A percentile compares a stretch with the other conserved stretches of the same genome.
Evolutionary conservation across 2,888 invertebrate genomes (phyloP).

Genomic region (Elysia crispata): DNA sequence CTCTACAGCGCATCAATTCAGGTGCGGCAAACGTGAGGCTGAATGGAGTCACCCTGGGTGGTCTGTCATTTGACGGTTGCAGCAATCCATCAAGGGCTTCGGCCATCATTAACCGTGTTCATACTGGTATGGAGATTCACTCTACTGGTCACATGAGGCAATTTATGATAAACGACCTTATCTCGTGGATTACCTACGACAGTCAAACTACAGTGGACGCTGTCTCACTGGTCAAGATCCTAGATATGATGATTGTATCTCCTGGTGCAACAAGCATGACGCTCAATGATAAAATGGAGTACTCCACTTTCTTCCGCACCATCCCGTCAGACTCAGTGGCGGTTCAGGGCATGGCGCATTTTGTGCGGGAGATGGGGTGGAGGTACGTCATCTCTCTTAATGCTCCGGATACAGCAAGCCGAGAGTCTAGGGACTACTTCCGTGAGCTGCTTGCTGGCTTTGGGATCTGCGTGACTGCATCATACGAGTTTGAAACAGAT

Average conservation of each 20-base stretch:
- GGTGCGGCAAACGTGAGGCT: slow-evolving; percentile 50
- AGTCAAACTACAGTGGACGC: slow-evolving; percentile 67
- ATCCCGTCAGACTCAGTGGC: slow-evolving; percentile 65
- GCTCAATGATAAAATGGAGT: slow-evolving; percentile 61
- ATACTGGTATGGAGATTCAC: slow-evolving; percentile 54
- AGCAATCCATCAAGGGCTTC: slow-evolving; percentile 61
- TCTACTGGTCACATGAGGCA: background rate
- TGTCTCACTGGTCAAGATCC: slow-evolving; percentile 58
- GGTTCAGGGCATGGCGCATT: slow-evolving; percentile 66
- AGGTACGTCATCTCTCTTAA: slow-evolving; percentile 69
- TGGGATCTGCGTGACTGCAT: slow-evolving; percentile 67
- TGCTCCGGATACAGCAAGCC: slow-evolving; percentile 63
- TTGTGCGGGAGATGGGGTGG: slow-evolving; percentile 63
- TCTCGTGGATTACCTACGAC: slow-evolving; percentile 69
- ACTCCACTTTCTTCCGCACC: slow-evolving; percentile 70
- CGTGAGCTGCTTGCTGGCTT: slow-evolving; percentile 52
- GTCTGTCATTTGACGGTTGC: slow-evolving; percentile 72
- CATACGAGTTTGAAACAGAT: slow-evolving; percentile 69
- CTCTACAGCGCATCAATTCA: slow-evolving; percentile 66
- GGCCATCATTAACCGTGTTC: slow-evolving; percentile 64
- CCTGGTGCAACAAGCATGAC: slow-evolving; percentile 67
- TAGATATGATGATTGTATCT: slow-evolving; percentile 79
- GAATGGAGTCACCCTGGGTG: slow-evolving; percentile 66
- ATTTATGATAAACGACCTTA: slow-evolving; percentile 50
- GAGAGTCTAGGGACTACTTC: slow-evolving; percentile 60